These are phyloP conservation scores for Lamprotornis superbus DNA, from an alignment of 2,113 vertebrate genomes.

Conservation along the genomic window DNA sequence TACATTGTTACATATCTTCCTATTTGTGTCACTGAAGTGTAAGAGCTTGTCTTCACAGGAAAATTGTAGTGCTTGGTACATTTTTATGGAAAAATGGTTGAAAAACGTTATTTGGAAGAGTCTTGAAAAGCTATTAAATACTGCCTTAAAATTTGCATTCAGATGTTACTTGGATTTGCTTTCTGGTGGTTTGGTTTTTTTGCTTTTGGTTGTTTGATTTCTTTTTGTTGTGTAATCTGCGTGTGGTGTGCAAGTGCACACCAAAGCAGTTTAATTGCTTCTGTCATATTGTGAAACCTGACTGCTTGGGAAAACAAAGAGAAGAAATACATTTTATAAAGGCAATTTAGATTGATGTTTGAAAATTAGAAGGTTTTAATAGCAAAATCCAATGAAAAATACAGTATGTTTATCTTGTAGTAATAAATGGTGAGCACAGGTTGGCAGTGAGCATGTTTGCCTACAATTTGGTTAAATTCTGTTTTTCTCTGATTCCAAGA, in stretches of 20 bases:
- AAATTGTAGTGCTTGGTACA: not conserved
- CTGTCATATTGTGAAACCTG: not conserved
- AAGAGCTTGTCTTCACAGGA: not conserved
- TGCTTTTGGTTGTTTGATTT: not conserved
- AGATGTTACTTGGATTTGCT: not conserved
- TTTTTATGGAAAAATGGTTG: not conserved
- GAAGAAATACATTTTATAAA: not conserved
- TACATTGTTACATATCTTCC: rapidly evolving
- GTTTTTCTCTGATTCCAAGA: not conserved
- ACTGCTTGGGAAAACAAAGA: not conserved
- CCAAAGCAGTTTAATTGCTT: not conserved
- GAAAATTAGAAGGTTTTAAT: not conserved
- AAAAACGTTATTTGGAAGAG: not conserved
- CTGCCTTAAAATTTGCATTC: not conserved
- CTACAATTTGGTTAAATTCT: not conserved
- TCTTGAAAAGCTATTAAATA: not conserved
- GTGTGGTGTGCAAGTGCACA: not conserved
- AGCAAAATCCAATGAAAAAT: not conserved
- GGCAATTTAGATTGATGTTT: not conserved
- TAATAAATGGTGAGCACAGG: not conserved
- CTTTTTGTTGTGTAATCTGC: not conserved
- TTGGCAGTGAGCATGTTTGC: not conserved
- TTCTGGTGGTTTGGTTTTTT: not conserved
- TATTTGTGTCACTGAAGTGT: not conserved
- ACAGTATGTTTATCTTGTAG: not conserved